These are phyloP conservation scores for Dissostichus mawsoni DNA, from an alignment of 2,113 vertebrate genomes.

Conservation along the genomic window DNA sequence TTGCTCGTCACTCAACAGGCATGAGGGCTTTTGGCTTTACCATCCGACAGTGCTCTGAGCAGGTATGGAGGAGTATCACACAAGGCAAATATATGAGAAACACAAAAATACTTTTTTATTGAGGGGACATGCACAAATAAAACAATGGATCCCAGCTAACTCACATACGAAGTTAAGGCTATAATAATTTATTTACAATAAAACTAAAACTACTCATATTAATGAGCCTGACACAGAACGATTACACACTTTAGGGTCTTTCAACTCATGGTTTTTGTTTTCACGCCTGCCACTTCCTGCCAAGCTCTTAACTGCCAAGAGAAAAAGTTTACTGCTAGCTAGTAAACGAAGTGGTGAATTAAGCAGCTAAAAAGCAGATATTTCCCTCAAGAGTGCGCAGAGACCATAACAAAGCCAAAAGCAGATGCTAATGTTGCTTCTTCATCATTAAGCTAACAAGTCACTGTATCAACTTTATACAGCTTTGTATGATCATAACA, in stretches of 20 bases:
- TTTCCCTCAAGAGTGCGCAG: not conserved
- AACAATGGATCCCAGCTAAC: not conserved
- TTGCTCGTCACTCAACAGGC: constrained; percentile 92
- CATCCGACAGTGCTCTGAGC: constrained; percentile 92
- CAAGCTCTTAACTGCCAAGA: not conserved
- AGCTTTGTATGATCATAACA: not conserved
- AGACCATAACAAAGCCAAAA: constrained; percentile 14
- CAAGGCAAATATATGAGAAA: not conserved
- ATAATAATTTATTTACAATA: not conserved
- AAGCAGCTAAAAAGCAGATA: not conserved
- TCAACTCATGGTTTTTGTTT: not conserved
- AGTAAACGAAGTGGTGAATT: not conserved
- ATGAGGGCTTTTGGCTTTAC: constrained; percentile 94
- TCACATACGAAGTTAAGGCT: not conserved
- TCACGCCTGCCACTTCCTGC: not conserved
- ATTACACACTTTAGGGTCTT: not conserved
- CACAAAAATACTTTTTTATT: not conserved
- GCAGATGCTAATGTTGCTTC: not conserved
- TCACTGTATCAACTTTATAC: not conserved
- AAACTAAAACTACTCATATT: not conserved
- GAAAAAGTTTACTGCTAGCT: not conserved
- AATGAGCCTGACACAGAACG: not conserved
- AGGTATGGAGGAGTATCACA: constrained; percentile 75
- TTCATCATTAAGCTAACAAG: not conserved
- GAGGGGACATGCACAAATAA: not conserved